Base-by-base conservation (phyloP, 2,888 invertebrate genomes). In the Metopia argyrocephala region DNA sequence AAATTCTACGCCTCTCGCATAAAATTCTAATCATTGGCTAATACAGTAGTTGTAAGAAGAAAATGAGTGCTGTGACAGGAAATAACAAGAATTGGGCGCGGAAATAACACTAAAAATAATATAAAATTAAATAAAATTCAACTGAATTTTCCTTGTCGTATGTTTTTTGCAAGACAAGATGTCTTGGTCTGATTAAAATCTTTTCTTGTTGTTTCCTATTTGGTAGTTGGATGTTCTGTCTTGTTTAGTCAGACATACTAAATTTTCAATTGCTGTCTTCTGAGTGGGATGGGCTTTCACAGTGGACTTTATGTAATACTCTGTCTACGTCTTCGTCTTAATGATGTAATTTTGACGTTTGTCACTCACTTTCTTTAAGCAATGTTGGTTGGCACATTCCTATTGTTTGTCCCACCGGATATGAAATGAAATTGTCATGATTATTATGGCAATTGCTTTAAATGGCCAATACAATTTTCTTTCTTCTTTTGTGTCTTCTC, bases 51-150 rank as follows among this genome's bases (percentile, higher is more conserved):
- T 31, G 6, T 20, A 28, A 20, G 28, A 5, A 23, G 25, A 59
- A 59, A 25, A 31, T 59, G 20, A 59, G 27, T 59, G 20, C 31
- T 12, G 27, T 25, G 25, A 78, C 64, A 73, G 86, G 87, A 87
- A 85, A 85, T 84, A 83, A 85, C 83, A 85, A 86, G 85, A 85
- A 85, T 86, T 86, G 86, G 86, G 86, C 86, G 86, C 86, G 87
- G 87, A 87, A 87, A 86, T 87, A 86, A 86, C 86, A 86, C 84
- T 86, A 86, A 81, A 81, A 78, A 81, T 70, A 81, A 87, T 86
- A 87, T 85, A 82, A 83, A 85, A 85, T 87, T 69, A 64, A 15
- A 76, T 76, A 76, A 76, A 76, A 69, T 69, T 76, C 56, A 56
- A 76, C 56, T 56, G 52, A 48, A 70, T 62, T 62, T 23, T 50